Conservation (phyloP, 2,797 vertebrate genomes). For the Ibycter americanus region DNA sequence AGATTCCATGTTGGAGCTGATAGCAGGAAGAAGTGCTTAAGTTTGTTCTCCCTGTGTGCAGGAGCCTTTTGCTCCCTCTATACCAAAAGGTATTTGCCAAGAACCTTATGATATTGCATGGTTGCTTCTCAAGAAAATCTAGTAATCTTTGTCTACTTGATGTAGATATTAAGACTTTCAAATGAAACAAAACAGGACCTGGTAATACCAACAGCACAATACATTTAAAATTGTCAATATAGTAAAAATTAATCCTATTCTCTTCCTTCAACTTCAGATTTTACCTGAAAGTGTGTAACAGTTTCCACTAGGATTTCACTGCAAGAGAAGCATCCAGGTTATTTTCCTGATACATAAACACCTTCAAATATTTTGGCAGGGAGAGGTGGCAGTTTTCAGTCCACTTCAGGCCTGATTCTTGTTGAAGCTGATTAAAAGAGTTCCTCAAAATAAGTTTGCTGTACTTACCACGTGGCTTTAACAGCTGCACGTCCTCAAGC, state of each 20-base stretch:
- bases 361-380: neutral
- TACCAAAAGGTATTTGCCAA: neutral
- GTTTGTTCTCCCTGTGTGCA: neutral
- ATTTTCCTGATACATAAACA: neutral
- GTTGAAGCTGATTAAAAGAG: neutral
- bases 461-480: neutral
- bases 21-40: neutral
- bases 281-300: accelerated
- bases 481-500: neutral
- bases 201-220: neutral
- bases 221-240: neutral
- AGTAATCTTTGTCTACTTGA: neutral
- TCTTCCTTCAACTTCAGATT: neutral
- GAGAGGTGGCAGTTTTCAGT: neutral
- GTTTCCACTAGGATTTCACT: neutral
- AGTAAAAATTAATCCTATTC: neutral
- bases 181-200: neutral
- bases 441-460: neutral
- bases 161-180: neutral
- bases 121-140: neutral
- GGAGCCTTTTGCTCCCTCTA: neutral
- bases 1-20: neutral
- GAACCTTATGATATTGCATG: accelerated
- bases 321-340: neutral
- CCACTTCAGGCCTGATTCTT: neutral